Evolutionary conservation across 1,140 invertebrate species (phyloP).

Genomic region (Macrobrachium nipponense): DNA sequence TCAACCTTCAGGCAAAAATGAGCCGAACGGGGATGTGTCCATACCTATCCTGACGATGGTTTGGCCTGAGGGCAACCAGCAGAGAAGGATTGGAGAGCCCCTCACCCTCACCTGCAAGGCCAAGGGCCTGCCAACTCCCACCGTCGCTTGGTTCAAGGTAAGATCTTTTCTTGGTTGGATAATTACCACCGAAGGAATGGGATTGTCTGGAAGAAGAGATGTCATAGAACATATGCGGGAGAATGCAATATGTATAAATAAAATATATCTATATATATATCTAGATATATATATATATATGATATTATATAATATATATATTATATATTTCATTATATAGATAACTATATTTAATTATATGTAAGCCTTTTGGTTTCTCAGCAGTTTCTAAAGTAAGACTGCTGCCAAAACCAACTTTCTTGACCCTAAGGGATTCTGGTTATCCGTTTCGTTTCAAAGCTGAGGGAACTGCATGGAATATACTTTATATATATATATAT

Average conservation of each 20-base stretch:
- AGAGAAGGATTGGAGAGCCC: constrained; percentile 32
- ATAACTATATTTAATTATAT: too few species aligned
- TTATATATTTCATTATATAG: too few species aligned
- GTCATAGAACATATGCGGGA: too few species aligned
- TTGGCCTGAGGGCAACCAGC: constrained; percentile 19
- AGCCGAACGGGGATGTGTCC: constrained; percentile 24
- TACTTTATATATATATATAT: background rate
- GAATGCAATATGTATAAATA: too few species aligned
- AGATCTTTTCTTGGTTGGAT: background rate
- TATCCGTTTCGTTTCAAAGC: background rate
- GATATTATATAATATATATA: too few species aligned
- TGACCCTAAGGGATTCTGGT: background rate
- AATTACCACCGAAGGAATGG: background rate
- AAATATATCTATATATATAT: too few species aligned
- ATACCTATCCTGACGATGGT: constrained; percentile 43
- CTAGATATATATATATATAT: too few species aligned
- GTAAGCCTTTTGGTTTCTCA: too few species aligned
- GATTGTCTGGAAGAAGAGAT: background rate
- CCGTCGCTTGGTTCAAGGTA: constrained; percentile 48
- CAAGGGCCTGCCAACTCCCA: constrained; percentile 27
- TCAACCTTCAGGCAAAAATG: constrained; percentile 15
- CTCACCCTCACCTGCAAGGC: constrained; percentile 34
- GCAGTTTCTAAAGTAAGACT: too few species aligned
- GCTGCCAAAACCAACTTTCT: too few species aligned
- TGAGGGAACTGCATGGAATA: too few species aligned